Conservation (phyloP, 2,113 vertebrate species). For the Sinocyclocheilus rhinocerous region DNA sequence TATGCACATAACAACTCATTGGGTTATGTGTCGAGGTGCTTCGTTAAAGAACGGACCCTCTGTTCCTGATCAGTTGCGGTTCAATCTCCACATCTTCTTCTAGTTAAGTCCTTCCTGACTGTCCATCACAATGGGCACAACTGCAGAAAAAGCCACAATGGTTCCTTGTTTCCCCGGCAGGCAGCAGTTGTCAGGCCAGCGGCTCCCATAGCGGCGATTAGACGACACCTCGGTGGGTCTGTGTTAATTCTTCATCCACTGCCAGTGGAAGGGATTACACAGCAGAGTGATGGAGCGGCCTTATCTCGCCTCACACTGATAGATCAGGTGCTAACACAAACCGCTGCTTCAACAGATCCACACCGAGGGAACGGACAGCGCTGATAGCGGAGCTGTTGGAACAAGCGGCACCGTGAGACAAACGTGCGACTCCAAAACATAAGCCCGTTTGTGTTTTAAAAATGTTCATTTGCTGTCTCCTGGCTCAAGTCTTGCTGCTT, state of each 20-base stretch:
- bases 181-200: slow-evolving; percentile 37
- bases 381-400: slow-evolving; percentile 56
- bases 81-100: not conserved
- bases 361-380: slow-evolving; percentile 33
- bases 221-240: slow-evolving; percentile 27
- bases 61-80: slow-evolving; percentile 6
- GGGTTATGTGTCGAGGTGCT: not conserved
- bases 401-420: slow-evolving; percentile 39
- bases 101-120: slow-evolving; percentile 1
- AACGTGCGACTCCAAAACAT: slow-evolving; percentile 51
- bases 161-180: slow-evolving; percentile 34
- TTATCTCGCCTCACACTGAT: slow-evolving; percentile 74
- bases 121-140: slow-evolving; percentile 36
- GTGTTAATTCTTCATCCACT: slow-evolving; percentile 60
- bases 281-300: slow-evolving; percentile 55
- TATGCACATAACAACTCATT: not conserved
- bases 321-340: slow-evolving; percentile 70
- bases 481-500: slow-evolving; percentile 21
- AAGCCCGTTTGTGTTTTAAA: slow-evolving; percentile 59
- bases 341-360: slow-evolving; percentile 55
- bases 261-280: slow-evolving; percentile 67
- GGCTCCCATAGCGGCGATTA: slow-evolving; percentile 42
- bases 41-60: not conserved
- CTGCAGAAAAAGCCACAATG: slow-evolving; percentile 39
- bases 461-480: not conserved